phyloP scores from a whole-genome alignment of 2,797 vertebrate genomes.

The Karalla daura region DNA sequence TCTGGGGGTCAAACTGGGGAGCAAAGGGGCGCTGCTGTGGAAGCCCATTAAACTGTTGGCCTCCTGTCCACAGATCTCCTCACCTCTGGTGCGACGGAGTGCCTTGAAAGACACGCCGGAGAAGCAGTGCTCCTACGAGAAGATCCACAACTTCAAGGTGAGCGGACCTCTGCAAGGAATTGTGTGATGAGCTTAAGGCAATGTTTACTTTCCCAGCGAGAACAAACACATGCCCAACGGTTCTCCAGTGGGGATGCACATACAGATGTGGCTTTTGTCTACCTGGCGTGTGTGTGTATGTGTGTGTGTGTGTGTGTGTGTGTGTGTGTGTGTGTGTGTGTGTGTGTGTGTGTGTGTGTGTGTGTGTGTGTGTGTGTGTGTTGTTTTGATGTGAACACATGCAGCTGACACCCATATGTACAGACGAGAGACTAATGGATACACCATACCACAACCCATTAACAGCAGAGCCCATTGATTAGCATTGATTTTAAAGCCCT shows the following conservation, averaged over 20 bases:
- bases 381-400: conserved; percentile 54
- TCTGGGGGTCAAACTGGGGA: conserved; percentile 92
- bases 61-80: conserved; percentile 97
- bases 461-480: conserved; percentile 61
- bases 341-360: conserved; percentile 27
- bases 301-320: conserved; percentile 21
- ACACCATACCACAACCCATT: conserved; percentile 55
- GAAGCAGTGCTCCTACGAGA: conserved; percentile 96
- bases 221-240: neutral
- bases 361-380: conserved; percentile 13
- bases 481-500: conserved; percentile 70
- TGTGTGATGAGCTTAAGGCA: neutral
- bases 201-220: neutral
- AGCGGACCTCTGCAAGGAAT: conserved; percentile 56
- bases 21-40: conserved; percentile 90
- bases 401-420: conserved; percentile 71
- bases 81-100: conserved; percentile 91
- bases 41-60: conserved; percentile 97
- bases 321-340: conserved; percentile 33
- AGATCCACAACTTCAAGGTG: conserved; percentile 99
- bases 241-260: conserved; percentile 1
- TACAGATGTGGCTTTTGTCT: conserved; percentile 20
- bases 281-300: conserved; percentile 25
- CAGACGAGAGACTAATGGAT: conserved; percentile 65
- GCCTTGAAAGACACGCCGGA: conserved; percentile 90